A percentile compares a stretch with the other conserved stretches of the same genome.
These are phyloP conservation scores for Caenorhabditis doughertyi DNA, from an alignment of 2,888 invertebrate genomes.

Conservation along the genomic window DNA sequence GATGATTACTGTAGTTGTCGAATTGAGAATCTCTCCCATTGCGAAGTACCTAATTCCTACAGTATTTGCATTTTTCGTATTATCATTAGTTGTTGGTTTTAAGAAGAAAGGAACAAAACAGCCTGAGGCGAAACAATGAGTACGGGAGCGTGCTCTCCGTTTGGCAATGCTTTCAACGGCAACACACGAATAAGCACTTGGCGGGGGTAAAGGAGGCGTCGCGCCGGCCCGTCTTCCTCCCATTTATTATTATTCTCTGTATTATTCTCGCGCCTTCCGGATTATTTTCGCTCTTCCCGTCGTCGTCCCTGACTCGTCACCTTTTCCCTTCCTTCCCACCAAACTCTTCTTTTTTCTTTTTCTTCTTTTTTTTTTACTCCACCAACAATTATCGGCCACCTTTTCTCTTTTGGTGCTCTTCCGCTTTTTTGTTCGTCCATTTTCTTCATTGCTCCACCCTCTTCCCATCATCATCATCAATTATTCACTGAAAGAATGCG, in stretches of 20 bases:
- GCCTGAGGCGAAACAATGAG: conserved; percentile 63
- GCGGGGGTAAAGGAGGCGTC: conserved; percentile 44
- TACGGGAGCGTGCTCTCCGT: conserved; percentile 49
- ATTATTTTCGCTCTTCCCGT: conserved; percentile 47
- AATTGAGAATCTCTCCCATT: neutral
- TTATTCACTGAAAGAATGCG: conserved; percentile 58
- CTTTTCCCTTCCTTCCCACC: conserved; percentile 19
- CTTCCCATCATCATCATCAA: conserved; percentile 37
- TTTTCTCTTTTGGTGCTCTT: conserved; percentile 19
- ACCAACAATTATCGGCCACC: conserved; percentile 41
- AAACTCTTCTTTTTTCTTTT: conserved; percentile 17
- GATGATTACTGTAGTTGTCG: neutral
- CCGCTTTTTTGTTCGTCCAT: conserved; percentile 53
- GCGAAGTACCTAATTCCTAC: neutral
- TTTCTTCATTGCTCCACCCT: conserved; percentile 25
- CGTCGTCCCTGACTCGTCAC: conserved; percentile 22
- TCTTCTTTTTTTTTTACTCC: conserved; percentile 7
- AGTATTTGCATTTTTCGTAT: neutral
- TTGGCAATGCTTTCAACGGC: conserved; percentile 59
- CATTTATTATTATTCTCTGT: conserved; percentile 63
- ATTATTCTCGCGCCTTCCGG: conserved; percentile 60
- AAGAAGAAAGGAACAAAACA: conserved; percentile 41
- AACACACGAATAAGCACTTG: conserved; percentile 50
- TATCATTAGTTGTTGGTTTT: conserved; percentile 28
- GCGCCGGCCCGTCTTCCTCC: conserved; percentile 37